Conservation (phyloP, 2,797 vertebrate genomes). For the Chelmon rostratus region DNA sequence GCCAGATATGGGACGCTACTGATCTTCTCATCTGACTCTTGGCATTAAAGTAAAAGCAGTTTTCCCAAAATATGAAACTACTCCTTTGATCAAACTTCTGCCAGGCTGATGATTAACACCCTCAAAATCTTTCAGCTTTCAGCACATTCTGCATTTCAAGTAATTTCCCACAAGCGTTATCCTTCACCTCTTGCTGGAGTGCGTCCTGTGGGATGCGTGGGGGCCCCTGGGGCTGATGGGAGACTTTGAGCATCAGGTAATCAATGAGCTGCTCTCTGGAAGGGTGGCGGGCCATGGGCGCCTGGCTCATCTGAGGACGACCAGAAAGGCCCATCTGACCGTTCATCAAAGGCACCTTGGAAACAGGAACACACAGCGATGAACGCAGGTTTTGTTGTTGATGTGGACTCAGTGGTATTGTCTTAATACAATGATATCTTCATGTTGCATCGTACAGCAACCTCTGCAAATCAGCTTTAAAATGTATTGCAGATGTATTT, state of each 20-base stretch:
- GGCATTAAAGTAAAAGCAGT: not conserved
- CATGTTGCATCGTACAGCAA: not conserved
- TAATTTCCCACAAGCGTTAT: not conserved
- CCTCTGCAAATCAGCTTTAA: not conserved
- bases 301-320: constrained; percentile 90
- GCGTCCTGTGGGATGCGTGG: constrained; percentile 87
- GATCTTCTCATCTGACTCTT: not conserved
- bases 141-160: not conserved
- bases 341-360: constrained; percentile 95
- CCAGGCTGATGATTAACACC: not conserved
- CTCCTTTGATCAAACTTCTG: not conserved
- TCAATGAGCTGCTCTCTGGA: constrained; percentile 98
- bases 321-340: constrained; percentile 92
- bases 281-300: constrained; percentile 92
- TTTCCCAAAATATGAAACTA: not conserved
- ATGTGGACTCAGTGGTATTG: not conserved
- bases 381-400: not conserved
- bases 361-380: constrained; percentile 16
- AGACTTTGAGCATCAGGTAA: constrained; percentile 97
- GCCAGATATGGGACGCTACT: not conserved
- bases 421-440: not conserved
- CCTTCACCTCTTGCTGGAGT: constrained; percentile 91
- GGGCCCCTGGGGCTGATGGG: constrained; percentile 89
- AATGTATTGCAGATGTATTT: not conserved
- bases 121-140: not conserved